These are phyloP conservation scores for Cheilosia grossa DNA, from an alignment of 2,888 invertebrate genomes.

Conservation along the genomic window DNA sequence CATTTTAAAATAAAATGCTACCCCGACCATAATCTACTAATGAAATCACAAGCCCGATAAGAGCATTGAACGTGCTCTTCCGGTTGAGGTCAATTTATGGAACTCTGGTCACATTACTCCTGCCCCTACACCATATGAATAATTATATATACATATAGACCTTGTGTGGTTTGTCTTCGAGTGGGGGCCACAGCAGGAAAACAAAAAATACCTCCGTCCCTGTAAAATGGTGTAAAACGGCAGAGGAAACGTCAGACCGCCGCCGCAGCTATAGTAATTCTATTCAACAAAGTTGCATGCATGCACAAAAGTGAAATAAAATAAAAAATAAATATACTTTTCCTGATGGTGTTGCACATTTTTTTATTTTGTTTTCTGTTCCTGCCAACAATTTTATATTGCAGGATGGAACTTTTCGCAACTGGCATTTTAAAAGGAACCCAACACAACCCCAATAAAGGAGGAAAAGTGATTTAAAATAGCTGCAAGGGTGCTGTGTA, in stretches of 20 bases:
- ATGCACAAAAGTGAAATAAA: slow-evolving; percentile 1
- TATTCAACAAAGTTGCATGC: slow-evolving; percentile 54
- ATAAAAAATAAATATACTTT: slow-evolving; percentile 7
- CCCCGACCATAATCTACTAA: background rate
- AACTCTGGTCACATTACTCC: slow-evolving; percentile 4
- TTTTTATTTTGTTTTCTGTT: background rate
- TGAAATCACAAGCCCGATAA: slow-evolving; percentile 17
- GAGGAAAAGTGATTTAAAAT: slow-evolving; percentile 53
- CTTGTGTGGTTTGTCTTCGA: slow-evolving; percentile 23
- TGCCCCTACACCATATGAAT: slow-evolving; percentile 9
- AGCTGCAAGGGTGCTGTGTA: slow-evolving; percentile 4
- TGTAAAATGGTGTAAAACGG: slow-evolving; percentile 8
- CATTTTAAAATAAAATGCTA: background rate
- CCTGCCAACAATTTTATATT: slow-evolving; percentile 23
- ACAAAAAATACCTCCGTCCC: slow-evolving; percentile 1
- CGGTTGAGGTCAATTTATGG: slow-evolving; percentile 36
- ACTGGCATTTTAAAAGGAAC: slow-evolving; percentile 37
- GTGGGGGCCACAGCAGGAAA: background rate
- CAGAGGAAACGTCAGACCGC: slow-evolving; percentile 28
- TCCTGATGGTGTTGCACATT: slow-evolving; percentile 25
- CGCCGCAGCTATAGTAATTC: slow-evolving; percentile 18
- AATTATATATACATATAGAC: slow-evolving; percentile 40
- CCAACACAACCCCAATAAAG: background rate
- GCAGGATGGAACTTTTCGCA: slow-evolving; percentile 39
- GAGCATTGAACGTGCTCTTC: slow-evolving; percentile 9